phyloP scores from a whole-genome alignment of 2,888 invertebrate species.

The Habrosyne pyritoides region DNA sequence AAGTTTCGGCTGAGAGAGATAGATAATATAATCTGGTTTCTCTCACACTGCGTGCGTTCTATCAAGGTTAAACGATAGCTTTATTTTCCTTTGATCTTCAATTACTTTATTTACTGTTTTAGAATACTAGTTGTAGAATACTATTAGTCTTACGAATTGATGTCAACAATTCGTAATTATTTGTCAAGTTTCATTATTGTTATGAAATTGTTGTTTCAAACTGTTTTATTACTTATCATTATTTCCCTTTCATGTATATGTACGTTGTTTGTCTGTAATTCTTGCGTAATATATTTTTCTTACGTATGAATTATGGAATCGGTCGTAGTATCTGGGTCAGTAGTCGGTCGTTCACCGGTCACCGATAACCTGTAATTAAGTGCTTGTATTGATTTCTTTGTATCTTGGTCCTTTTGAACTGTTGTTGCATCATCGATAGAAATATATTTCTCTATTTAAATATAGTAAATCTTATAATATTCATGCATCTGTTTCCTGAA shows the following conservation, averaged over 20 bases:
- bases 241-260: neutral
- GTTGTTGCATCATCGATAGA: neutral
- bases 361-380: slow-evolving; percentile 39
- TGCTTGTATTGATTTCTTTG: slow-evolving; percentile 42
- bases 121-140: too few species aligned
- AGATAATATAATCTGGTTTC: neutral
- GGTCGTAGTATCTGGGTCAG: slow-evolving; percentile 36
- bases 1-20: neutral
- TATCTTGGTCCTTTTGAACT: slow-evolving; percentile 12
- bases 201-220: neutral
- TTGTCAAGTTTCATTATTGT: neutral
- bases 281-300: slow-evolving; percentile 4
- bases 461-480: neutral
- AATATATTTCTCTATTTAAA: neutral
- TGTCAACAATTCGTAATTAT: neutral
- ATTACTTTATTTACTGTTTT: neutral
- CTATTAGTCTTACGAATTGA: too few species aligned
- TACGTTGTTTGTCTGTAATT: neutral
- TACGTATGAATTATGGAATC: slow-evolving; percentile 7
- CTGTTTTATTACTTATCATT: neutral
- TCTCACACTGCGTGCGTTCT: neutral
- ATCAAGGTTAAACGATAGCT: neutral
- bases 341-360: slow-evolving; percentile 42
- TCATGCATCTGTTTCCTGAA: neutral
- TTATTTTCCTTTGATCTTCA: neutral